Evolutionary conservation across 2,113 vertebrate species (phyloP).

Genomic region (Tapirus terrestris): DNA sequence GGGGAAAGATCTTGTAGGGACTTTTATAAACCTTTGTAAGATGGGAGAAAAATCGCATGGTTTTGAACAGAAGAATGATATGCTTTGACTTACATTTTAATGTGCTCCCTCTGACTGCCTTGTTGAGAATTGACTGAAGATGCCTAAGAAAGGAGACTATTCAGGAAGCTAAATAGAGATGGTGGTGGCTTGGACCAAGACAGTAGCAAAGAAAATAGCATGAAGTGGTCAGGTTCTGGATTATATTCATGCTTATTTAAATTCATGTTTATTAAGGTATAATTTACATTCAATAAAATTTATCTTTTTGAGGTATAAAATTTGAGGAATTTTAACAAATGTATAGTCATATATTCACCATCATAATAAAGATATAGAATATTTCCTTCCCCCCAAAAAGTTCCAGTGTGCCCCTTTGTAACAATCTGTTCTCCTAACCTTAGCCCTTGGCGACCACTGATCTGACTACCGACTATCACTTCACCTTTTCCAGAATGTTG

Average conservation of each 20-base stretch:
- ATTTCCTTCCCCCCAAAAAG: neutral
- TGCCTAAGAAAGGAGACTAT: neutral
- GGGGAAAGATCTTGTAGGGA: neutral
- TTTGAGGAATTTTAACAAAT: neutral
- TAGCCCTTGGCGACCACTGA: neutral
- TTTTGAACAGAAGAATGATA: neutral
- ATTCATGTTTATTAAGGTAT: neutral
- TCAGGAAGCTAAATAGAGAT: neutral
- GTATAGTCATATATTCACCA: neutral
- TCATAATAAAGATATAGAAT: neutral
- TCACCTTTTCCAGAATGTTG: neutral
- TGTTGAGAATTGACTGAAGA: neutral
- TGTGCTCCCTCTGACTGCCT: neutral
- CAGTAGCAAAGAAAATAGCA: neutral
- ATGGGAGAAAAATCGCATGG: neutral
- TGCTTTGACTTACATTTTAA: neutral
- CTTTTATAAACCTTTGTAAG: neutral
- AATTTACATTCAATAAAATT: neutral
- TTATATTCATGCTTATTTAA: neutral
- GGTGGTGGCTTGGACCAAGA: neutral
- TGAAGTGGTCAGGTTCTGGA: neutral
- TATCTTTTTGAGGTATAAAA: neutral
- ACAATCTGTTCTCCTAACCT: neutral
- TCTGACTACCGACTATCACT: neutral
- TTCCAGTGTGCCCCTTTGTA: neutral